Percentiles rank a stretch among this genome's conserved stretches.
These are phyloP conservation scores for Chymomyza costata DNA, from an alignment of 1,140 invertebrate genomes.

Conservation along the genomic window DNA sequence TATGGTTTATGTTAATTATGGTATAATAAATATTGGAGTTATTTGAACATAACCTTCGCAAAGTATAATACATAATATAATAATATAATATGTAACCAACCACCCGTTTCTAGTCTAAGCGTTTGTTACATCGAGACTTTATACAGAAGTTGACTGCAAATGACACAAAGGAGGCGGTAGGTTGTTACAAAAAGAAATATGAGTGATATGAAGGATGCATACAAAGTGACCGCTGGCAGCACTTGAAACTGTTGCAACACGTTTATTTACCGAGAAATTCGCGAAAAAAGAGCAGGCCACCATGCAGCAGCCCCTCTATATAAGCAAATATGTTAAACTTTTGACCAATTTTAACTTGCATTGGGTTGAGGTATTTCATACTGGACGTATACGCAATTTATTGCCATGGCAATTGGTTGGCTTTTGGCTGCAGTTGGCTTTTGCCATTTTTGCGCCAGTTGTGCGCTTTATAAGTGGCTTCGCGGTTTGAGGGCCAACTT, in stretches of 20 bases:
- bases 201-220: no score
- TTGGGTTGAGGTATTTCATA: constrained; percentile 33
- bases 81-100: no score
- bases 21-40: constrained; percentile 20
- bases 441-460: constrained; percentile 33
- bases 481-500: constrained; percentile 46
- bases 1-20: constrained; percentile 49
- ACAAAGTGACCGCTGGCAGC: constrained; percentile 17
- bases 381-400: constrained; percentile 56
- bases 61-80: no score
- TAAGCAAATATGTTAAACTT: constrained; percentile 73
- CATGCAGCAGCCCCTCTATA: constrained; percentile 28
- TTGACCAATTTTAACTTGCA: constrained; percentile 71
- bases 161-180: no score
- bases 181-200: no score
- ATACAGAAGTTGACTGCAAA: no score
- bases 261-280: constrained; percentile 58
- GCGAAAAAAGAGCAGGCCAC: constrained; percentile 34
- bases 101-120: no score
- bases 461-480: constrained; percentile 50
- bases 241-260: constrained; percentile 40
- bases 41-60: no score
- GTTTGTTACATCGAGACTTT: no score
- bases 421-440: constrained; percentile 2
- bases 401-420: constrained; percentile 62